These are phyloP conservation scores for Caenorhabditis inopinata DNA, from an alignment of 1,140 invertebrate genomes.

Conservation along the genomic window DNA sequence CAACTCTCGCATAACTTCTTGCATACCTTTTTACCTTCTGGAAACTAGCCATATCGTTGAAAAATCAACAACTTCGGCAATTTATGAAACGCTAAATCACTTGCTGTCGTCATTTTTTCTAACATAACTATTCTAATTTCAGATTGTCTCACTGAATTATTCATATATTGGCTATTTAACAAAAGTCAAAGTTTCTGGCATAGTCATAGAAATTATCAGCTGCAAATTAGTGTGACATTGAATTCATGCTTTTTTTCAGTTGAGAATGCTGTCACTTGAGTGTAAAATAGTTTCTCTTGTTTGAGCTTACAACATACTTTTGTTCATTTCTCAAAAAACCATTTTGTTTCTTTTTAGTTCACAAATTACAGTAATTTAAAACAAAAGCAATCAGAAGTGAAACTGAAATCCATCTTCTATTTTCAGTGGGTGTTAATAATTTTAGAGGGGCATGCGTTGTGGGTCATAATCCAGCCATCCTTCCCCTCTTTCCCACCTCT, in stretches of 20 bases:
- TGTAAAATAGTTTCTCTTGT: too few species aligned
- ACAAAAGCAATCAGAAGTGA: too few species aligned
- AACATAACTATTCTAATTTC: background rate
- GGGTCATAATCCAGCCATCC: slow-evolving; percentile 13
- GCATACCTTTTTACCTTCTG: background rate
- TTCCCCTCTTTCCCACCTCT: background rate
- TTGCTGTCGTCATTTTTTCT: background rate
- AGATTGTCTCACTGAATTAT: background rate
- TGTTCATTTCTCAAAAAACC: too few species aligned
- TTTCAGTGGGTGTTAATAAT: too few species aligned
- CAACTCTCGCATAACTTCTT: too few species aligned
- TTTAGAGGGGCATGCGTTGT: background rate
- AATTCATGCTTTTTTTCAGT: background rate
- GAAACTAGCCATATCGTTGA: background rate
- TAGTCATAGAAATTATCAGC: background rate
- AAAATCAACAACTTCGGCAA: background rate
- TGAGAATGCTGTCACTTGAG: too few species aligned
- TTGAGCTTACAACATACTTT: too few species aligned
- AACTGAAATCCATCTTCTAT: too few species aligned
- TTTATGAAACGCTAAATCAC: background rate
- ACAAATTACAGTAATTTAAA: too few species aligned
- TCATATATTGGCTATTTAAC: background rate
- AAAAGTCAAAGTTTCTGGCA: background rate
- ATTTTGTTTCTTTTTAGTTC: too few species aligned
- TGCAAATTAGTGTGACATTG: background rate